These are phyloP conservation scores for Zelostemma sp. DNA, from an alignment of 1,140 invertebrate species.

Conservation along the genomic window DNA sequence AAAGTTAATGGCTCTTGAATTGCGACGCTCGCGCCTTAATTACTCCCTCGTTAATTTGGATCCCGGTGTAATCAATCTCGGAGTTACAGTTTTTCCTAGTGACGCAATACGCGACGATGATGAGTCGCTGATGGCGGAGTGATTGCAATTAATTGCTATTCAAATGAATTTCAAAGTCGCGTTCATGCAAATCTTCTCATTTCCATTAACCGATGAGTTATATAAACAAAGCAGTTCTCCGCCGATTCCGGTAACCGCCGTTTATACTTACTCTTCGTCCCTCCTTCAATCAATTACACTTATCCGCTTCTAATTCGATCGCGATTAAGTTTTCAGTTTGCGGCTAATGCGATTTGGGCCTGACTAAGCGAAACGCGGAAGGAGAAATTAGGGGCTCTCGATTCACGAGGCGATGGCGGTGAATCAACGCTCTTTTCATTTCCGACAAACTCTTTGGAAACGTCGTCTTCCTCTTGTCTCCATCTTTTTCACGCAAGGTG, in stretches of 20 bases:
- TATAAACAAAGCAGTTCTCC: neutral
- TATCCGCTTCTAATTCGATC: slow-evolving; percentile 19
- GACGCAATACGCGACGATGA: slow-evolving; percentile 23
- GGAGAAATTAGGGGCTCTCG: slow-evolving; percentile 7
- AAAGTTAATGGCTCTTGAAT: slow-evolving; percentile 38
- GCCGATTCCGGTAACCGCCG: no score
- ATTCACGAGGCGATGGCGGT: no score
- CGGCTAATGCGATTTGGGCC: slow-evolving; percentile 13
- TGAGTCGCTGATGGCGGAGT: slow-evolving; percentile 21
- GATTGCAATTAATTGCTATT: slow-evolving; percentile 36
- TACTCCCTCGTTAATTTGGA: slow-evolving; percentile 35
- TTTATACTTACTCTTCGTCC: no score
- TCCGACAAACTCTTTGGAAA: slow-evolving; percentile 16
- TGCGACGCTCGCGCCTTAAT: slow-evolving; percentile 34
- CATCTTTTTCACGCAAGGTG: slow-evolving; percentile 46
- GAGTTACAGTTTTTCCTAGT: slow-evolving; percentile 18
- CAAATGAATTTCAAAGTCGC: slow-evolving; percentile 16
- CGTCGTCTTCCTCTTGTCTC: neutral
- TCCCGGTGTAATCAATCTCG: slow-evolving; percentile 38
- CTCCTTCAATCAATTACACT: slow-evolving; percentile 27
- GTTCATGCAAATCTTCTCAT: neutral
- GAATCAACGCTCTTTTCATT: slow-evolving; percentile 30
- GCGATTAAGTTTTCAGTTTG: slow-evolving; percentile 13
- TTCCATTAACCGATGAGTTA: neutral
- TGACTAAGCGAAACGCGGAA: slow-evolving; percentile 23